phyloP scores from a whole-genome alignment of 2,797 vertebrate genomes.

The Chelon labrosus region DNA sequence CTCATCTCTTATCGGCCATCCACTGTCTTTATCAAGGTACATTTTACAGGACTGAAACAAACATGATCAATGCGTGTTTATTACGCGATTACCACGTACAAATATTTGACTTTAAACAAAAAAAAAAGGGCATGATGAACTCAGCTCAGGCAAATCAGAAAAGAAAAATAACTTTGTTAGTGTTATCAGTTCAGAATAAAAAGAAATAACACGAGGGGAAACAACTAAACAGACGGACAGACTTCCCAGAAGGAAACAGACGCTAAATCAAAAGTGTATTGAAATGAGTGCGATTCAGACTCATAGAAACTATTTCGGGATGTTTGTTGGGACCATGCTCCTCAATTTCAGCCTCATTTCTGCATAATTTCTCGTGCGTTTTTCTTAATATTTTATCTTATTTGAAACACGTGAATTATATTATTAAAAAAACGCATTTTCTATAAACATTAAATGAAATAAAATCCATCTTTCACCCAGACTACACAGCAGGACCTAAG shows the following conservation, averaged over 20 bases:
- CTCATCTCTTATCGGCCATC: slow-evolving; percentile 74
- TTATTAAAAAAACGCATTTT: neutral
- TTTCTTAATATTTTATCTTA: neutral
- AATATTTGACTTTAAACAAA: slow-evolving; percentile 64
- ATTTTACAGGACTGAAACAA: slow-evolving; percentile 74
- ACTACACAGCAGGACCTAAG: too few relatives aligned
- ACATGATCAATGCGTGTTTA: slow-evolving; percentile 82
- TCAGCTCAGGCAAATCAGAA: slow-evolving; percentile 13
- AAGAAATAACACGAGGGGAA: neutral
- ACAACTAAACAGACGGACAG: neutral
- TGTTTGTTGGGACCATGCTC: neutral
- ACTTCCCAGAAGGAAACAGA: neutral
- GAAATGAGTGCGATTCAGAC: slow-evolving; percentile 42
- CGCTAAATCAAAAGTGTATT: slow-evolving; percentile 42
- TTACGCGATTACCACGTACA: slow-evolving; percentile 65
- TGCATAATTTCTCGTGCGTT: too few relatives aligned
- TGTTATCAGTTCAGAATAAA: neutral
- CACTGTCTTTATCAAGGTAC: slow-evolving; percentile 75
- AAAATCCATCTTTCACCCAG: neutral
- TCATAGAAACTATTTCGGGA: slow-evolving; percentile 50
- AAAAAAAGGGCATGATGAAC: slow-evolving; percentile 25
- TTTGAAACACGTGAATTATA: neutral
- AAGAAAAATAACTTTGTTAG: neutral
- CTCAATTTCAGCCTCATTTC: neutral
- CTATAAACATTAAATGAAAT: neutral